A percentile compares a stretch with the other conserved stretches of the same genome.
phyloP scores from a whole-genome alignment of 2,888 invertebrate genomes.

The Machimus rusticus region DNA sequence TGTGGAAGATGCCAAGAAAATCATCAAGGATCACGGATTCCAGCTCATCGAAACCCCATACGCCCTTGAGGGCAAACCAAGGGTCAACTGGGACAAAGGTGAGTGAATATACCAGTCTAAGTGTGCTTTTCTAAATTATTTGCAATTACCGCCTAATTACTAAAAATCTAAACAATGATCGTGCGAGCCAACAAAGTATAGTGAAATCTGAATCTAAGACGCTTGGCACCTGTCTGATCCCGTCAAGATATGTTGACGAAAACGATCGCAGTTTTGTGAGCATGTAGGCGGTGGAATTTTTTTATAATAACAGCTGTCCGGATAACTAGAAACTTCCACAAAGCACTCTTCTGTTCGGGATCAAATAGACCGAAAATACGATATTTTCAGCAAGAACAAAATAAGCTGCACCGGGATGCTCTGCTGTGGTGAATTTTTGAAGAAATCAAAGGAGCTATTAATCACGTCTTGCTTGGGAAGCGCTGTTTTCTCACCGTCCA shows the following conservation, averaged over 20 bases:
- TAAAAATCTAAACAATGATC: not conserved
- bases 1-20: slow-evolving; percentile 68
- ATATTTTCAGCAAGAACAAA: not conserved
- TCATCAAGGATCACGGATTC: slow-evolving; percentile 74
- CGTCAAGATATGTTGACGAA: not conserved
- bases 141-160: not conserved
- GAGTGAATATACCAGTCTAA: slow-evolving; percentile 47
- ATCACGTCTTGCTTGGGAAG: not conserved
- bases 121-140: not conserved
- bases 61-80: slow-evolving; percentile 79
- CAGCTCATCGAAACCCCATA: slow-evolving; percentile 74
- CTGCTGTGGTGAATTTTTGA: not conserved
- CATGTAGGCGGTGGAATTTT: slow-evolving; percentile 5
- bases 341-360: not conserved
- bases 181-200: not conserved
- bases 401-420: not conserved
- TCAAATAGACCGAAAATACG: not conserved
- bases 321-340: not conserved
- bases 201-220: not conserved
- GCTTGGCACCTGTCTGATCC: not conserved
- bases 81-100: slow-evolving; percentile 82
- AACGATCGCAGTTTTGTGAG: not conserved
- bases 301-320: not conserved
- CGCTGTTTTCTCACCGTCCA: not conserved
- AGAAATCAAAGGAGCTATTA: not conserved